Evolutionary conservation across 2,797 vertebrate genomes (phyloP).

Genomic region (Clarias platycephalus): DNA sequence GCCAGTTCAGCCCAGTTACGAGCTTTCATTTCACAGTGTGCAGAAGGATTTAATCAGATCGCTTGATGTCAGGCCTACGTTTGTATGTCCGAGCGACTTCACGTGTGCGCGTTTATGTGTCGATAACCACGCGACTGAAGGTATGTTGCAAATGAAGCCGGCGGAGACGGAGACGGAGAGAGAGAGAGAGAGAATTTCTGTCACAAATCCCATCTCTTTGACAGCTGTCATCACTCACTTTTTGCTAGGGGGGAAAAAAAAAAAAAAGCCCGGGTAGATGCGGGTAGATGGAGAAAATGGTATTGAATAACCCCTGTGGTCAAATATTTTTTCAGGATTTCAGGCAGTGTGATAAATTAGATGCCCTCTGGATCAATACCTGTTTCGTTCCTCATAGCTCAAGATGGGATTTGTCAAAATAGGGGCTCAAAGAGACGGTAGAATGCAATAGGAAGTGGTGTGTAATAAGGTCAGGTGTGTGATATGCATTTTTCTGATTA

Average conservation of each 20-base stretch:
- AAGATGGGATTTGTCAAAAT: conserved; percentile 97
- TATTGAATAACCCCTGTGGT: conserved; percentile 94
- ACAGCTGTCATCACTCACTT: conserved; percentile 77
- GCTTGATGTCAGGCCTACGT: conserved; percentile 43
- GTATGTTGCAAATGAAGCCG: conserved; percentile 70
- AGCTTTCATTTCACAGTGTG: conserved; percentile 43
- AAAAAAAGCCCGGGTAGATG: conserved; percentile 70
- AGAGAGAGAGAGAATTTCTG: conserved; percentile 64
- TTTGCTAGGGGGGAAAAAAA: conserved; percentile 64
- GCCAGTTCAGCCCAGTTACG: conserved; percentile 38
- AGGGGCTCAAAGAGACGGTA: conserved; percentile 69
- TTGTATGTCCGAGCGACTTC: conserved; percentile 37
- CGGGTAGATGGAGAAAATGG: conserved; percentile 85
- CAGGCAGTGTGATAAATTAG: conserved; percentile 95
- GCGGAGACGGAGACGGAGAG: conserved; percentile 61
- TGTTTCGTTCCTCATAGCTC: conserved; percentile 89
- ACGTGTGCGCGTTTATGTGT: conserved; percentile 59
- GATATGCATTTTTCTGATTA: conserved; percentile 23
- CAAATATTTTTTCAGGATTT: conserved; percentile 93
- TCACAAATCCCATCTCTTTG: conserved; percentile 71
- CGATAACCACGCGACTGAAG: conserved; percentile 61
- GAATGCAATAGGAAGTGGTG: conserved; percentile 44
- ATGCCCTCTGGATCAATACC: conserved; percentile 92
- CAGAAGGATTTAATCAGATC: conserved; percentile 47
- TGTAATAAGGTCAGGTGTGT: conserved; percentile 29